These are phyloP conservation scores for Meganola albula DNA, from an alignment of 2,888 invertebrate species.

Conservation along the genomic window DNA sequence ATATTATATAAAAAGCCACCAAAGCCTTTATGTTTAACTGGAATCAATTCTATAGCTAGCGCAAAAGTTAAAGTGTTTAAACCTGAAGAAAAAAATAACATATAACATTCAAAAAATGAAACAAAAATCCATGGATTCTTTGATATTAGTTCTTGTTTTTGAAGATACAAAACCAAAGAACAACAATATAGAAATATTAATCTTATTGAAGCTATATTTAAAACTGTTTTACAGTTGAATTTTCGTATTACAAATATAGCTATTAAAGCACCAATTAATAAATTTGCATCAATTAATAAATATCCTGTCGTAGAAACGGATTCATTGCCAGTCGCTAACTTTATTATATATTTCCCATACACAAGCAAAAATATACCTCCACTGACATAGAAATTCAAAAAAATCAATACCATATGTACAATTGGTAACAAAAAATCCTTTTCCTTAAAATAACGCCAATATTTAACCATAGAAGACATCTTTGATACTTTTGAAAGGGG, in stretches of 20 bases:
- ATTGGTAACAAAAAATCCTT: constrained; percentile 3
- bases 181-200: constrained; percentile 4
- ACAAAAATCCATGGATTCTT: constrained; percentile 5
- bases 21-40: constrained; percentile 26
- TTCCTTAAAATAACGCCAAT: neutral
- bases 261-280: constrained; percentile 9
- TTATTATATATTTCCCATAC: constrained; percentile 2
- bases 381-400: constrained; percentile 2
- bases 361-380: neutral
- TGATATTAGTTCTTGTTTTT: neutral
- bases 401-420: neutral
- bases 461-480: neutral
- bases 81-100: constrained; percentile 14
- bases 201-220: constrained; percentile 8
- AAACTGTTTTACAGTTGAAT: constrained; percentile 15
- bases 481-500: neutral
- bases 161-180: neutral
- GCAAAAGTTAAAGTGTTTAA: constrained; percentile 13
- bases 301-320: neutral
- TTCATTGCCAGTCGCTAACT: constrained; percentile 1
- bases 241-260: constrained; percentile 13
- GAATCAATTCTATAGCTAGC: constrained; percentile 23
- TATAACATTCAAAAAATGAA: constrained; percentile 10
- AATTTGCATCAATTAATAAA: neutral
- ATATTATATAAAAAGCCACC: constrained; percentile 19